Conservation (phyloP, 1,140 invertebrate genomes). For the Onthophagus taurus region DNA sequence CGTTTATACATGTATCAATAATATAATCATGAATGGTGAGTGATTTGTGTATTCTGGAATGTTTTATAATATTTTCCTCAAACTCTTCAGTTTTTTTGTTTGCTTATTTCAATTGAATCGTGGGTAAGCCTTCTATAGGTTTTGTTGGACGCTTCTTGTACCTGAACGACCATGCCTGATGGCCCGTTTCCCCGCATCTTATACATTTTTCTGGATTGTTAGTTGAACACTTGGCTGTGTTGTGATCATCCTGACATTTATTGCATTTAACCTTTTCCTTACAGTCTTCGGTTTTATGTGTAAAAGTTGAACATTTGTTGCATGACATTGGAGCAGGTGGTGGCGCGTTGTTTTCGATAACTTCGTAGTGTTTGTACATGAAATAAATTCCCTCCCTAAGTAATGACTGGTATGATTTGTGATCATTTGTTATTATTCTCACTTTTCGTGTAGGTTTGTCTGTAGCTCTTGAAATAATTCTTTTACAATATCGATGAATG, state of each 20-base stretch:
- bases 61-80: conserved; percentile 8
- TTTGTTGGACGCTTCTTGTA: conserved; percentile 13
- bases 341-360: background rate
- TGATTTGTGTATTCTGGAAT: conserved; percentile 10
- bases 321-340: background rate
- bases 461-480: no score
- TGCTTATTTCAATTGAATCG: conserved; percentile 14
- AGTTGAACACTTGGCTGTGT: background rate
- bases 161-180: no score
- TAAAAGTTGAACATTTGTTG: background rate
- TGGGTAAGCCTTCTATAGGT: conserved; percentile 13
- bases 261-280: conserved; percentile 4
- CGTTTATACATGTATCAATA: conserved; percentile 12
- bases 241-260: conserved; percentile 10
- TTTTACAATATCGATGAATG: no score
- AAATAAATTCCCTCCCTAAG: no score
- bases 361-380: no score
- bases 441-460: no score
- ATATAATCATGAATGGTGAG: no score
- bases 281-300: conserved; percentile 10
- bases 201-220: conserved; percentile 12
- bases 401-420: no score
- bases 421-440: no score
- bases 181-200: conserved; percentile 8
- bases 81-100: conserved; percentile 1